Base-by-base conservation (phyloP, 2,113 vertebrate species). In the Andinoacara biseriatus region DNA sequence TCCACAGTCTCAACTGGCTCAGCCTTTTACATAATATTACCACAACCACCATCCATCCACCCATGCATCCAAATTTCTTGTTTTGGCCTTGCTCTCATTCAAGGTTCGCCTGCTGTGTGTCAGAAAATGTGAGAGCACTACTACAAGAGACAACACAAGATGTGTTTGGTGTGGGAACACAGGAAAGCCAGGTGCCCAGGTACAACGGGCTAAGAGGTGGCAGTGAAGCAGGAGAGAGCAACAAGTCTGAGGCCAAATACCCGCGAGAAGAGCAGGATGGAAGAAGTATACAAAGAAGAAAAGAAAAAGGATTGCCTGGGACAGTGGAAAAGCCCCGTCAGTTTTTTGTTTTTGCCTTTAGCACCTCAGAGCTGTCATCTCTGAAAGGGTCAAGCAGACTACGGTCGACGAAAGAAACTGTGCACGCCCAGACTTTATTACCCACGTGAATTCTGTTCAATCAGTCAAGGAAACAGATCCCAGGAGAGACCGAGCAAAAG, bases 161-260 rank as follows among this genome's bases (percentile, higher is more conserved):
- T 49, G 74, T 85, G 82, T 92, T 89, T 83, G 57, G 81, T 91
- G 87, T 90, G 93, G 91, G 88, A 94, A 91, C 20, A 78, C 84
- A 87, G 82, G 72, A 90, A 65, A 84, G 13, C 40, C 74, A 38
- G 46, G 58, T 5, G 83, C 76, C 88, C 84, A 78, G 72, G 83
- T 57, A 9, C 56, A 46, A 11, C 18, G 52, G 63, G 33, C 20
- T 22, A 7, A 2, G 7, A 86, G 69, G 75, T 83, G 82, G 82
- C 63, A 77, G 29, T 54, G 65, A 78, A 80, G 79, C 20, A 35
- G 52, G 78, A 76, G 43, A 77, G 77, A 52, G 29, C 22, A 54
- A 76, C 75, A 74, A 1, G 49, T 22, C 54, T 10, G 26, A 24
- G 65, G 17, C 2, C 29, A 72, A 78, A 84, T 18, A 22, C 58